phyloP scores from a whole-genome alignment of 1,140 invertebrate genomes.

The Drosophila melanica region DNA sequence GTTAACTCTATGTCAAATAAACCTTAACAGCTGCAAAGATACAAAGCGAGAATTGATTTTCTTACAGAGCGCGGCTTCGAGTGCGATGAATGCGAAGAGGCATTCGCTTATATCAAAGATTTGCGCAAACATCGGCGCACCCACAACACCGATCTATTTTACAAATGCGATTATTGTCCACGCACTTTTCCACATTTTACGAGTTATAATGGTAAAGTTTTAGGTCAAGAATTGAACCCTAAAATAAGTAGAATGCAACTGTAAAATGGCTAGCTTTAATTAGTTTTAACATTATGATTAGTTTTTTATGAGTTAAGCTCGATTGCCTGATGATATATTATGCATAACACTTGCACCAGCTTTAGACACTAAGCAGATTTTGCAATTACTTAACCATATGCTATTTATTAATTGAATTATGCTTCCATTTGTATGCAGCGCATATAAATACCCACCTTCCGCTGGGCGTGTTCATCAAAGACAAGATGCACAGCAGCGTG shows the following conservation, averaged over 20 bases:
- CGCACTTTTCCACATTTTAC: slow-evolving; percentile 86
- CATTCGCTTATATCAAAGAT: slow-evolving; percentile 85
- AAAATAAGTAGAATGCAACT: slow-evolving; percentile 8
- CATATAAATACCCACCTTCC: slow-evolving; percentile 70
- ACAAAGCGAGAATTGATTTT: slow-evolving; percentile 55
- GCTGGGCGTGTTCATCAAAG: slow-evolving; percentile 58
- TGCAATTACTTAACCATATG: neutral
- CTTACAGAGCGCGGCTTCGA: slow-evolving; percentile 76
- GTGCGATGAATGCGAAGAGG: slow-evolving; percentile 85
- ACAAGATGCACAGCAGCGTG: slow-evolving; percentile 29
- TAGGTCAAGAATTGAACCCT: neutral
- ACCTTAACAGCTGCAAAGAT: slow-evolving; percentile 25
- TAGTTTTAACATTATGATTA: neutral
- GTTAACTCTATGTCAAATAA: slow-evolving; percentile 34
- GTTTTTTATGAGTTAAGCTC: neutral
- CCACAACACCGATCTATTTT: slow-evolving; percentile 86
- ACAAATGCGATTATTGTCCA: slow-evolving; percentile 86
- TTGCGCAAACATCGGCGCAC: slow-evolving; percentile 86
- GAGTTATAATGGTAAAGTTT: slow-evolving; percentile 78
- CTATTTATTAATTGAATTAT: slow-evolving; percentile 15
- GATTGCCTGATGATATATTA: slow-evolving; percentile 16
- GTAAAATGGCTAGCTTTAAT: slow-evolving; percentile 18
- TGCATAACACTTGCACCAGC: slow-evolving; percentile 48
- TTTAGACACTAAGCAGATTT: slow-evolving; percentile 23
- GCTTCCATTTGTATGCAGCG: slow-evolving; percentile 35